Percentiles rank a stretch among this genome's conserved stretches.
Evolutionary conservation across 2,797 vertebrate genomes (phyloP).

Genomic region (Eulemur rubriventer): DNA sequence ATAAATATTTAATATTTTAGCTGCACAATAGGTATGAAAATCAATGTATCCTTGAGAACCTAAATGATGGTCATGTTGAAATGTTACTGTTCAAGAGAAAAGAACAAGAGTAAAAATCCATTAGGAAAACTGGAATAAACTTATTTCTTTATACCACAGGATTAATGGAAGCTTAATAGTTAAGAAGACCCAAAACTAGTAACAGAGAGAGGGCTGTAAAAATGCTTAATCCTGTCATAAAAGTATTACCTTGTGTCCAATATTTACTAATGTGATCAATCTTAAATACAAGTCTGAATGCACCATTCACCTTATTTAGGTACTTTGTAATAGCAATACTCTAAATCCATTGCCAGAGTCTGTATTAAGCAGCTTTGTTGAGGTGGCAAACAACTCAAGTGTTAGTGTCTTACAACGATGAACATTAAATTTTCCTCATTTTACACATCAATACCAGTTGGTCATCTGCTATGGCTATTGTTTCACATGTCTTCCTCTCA

Average conservation of each 20-base stretch:
- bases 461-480: background rate
- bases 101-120: background rate
- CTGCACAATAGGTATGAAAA: background rate
- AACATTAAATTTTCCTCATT: background rate
- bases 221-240: background rate
- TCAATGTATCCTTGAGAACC: background rate
- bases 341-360: background rate
- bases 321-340: background rate
- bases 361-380: background rate
- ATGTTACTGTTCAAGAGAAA: background rate
- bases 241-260: background rate
- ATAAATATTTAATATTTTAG: background rate
- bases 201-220: background rate
- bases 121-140: background rate
- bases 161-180: background rate
- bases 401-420: background rate
- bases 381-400: background rate
- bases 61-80: background rate
- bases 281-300: background rate
- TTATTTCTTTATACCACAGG: background rate
- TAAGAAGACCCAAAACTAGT: background rate
- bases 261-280: background rate
- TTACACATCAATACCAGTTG: background rate
- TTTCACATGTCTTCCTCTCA: background rate
- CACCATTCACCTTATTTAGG: background rate